These are phyloP conservation scores for Acomys russatus DNA, from an alignment of 2,797 vertebrate genomes.

Conservation along the genomic window DNA sequence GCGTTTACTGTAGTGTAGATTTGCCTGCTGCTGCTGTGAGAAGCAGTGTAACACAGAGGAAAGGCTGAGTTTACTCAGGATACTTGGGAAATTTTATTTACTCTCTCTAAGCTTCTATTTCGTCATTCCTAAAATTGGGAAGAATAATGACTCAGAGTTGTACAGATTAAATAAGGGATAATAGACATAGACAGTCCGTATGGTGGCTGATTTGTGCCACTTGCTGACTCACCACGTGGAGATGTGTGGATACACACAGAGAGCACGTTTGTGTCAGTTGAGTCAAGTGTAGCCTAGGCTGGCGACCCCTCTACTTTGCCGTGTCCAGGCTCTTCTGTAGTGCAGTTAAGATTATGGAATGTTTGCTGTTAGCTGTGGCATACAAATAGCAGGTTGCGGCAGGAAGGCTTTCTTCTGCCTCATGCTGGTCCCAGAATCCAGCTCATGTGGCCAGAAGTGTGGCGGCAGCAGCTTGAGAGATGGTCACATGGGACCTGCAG, in stretches of 20 bases:
- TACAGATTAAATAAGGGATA: slow-evolving; percentile 6
- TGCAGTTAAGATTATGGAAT: background rate
- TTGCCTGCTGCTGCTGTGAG: background rate
- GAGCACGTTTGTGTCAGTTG: background rate
- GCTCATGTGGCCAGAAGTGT: background rate
- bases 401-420: background rate
- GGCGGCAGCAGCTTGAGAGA: background rate
- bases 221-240: background rate
- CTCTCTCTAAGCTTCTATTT: slow-evolving; percentile 22
- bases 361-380: background rate
- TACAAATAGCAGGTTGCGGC: background rate
- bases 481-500: background rate
- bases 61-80: background rate
- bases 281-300: background rate
- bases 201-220: background rate
- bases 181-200: background rate
- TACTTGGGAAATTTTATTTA: background rate
- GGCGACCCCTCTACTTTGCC: background rate
- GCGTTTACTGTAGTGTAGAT: background rate
- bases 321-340: background rate
- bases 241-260: background rate
- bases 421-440: background rate
- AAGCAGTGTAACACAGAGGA: background rate
- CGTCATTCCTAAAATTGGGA: background rate
- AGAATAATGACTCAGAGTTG: background rate